These are phyloP conservation scores for Folsomia candida DNA, from an alignment of 2,888 invertebrate genomes.

Conservation along the genomic window DNA sequence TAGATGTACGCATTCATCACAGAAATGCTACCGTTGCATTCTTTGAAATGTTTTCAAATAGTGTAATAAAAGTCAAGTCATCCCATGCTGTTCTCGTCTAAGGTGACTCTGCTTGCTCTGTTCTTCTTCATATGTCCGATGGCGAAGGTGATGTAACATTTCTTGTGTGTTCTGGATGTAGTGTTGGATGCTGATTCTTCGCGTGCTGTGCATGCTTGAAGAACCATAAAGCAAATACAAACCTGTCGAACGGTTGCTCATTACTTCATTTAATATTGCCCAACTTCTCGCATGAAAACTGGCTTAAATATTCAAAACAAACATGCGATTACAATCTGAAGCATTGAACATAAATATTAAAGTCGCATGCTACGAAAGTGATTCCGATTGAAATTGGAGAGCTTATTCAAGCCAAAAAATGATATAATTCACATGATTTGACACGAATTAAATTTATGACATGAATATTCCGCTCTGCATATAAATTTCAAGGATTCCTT, in stretches of 20 bases:
- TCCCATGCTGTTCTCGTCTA: neutral
- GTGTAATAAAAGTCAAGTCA: neutral
- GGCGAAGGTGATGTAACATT: neutral
- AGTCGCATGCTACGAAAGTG: neutral
- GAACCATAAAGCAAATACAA: too few relatives aligned
- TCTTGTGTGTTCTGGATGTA: too few relatives aligned
- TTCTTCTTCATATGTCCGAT: neutral
- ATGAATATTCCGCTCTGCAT: neutral
- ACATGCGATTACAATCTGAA: constrained; percentile 9
- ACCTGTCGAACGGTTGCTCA: constrained; percentile 10
- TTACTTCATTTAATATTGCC: neutral
- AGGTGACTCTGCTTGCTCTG: neutral
- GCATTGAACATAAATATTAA: neutral
- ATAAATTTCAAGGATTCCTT: neutral
- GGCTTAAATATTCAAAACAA: constrained; percentile 7
- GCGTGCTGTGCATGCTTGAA: neutral
- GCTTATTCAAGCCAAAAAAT: neutral
- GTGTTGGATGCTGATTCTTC: neutral
- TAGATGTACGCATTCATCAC: too few relatives aligned
- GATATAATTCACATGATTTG: neutral
- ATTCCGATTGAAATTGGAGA: neutral
- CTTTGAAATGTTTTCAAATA: neutral
- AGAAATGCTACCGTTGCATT: too few relatives aligned
- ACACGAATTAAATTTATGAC: neutral
- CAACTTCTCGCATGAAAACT: neutral